phyloP scores from a whole-genome alignment of 2,888 invertebrate genomes.

The Melinopterus prodromus region DNA sequence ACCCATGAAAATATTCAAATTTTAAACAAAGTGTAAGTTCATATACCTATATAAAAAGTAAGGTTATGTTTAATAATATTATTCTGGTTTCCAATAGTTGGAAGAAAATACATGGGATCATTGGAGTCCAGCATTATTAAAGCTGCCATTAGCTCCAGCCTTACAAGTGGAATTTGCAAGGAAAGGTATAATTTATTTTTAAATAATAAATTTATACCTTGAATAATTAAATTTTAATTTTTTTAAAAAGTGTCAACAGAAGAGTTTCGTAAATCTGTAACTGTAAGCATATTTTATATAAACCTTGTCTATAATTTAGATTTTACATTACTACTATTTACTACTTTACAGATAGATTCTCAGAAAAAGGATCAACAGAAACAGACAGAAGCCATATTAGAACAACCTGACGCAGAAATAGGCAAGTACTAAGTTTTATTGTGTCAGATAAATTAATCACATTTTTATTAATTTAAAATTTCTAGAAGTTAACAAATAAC shows the following conservation, averaged over 20 bases:
- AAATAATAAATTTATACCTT: constrained; percentile 5
- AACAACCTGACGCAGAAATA: neutral
- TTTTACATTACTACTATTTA: neutral
- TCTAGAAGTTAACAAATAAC: constrained; percentile 15
- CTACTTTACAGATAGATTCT: neutral
- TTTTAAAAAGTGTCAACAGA: neutral
- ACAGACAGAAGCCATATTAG: neutral
- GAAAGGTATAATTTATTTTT: constrained; percentile 15
- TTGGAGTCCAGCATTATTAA: constrained; percentile 21
- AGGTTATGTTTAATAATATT: neutral
- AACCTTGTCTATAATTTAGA: neutral
- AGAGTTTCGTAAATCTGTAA: neutral
- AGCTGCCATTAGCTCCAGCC: constrained; percentile 5
- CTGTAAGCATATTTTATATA: neutral
- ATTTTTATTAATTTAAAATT: constrained; percentile 10
- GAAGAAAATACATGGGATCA: constrained; percentile 14
- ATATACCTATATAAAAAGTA: constrained; percentile 4
- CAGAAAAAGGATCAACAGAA: neutral
- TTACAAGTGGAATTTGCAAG: constrained; percentile 11
- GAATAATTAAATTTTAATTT: neutral
- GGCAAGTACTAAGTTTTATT: neutral
- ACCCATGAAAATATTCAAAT: neutral
- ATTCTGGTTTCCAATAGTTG: constrained; percentile 13
- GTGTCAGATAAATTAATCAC: constrained; percentile 5
- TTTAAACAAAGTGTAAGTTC: constrained; percentile 12